Evolutionary conservation across 2,113 vertebrate genomes (phyloP), one percentile per base, ranked within the genome.

Genomic region (Penelope pileata): DNA sequence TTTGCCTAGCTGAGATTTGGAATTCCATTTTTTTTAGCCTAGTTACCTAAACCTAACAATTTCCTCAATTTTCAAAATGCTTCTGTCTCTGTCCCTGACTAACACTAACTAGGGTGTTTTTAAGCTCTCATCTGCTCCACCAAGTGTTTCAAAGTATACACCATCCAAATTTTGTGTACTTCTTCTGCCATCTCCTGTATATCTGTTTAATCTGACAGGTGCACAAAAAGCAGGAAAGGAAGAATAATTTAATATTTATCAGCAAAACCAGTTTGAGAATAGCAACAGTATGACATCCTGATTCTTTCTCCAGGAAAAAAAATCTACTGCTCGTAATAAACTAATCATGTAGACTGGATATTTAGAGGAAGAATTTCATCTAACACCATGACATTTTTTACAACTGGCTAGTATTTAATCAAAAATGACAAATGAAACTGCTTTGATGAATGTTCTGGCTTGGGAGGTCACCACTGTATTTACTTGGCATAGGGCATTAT

Each of bases 121-220:
- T 80, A 70, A 70, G 59, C 17, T 63, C 53, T 77, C 47, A 43
- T 92, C 47, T 85, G 42, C 84, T 90, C 87, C 82, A 91, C 70
- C 90, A 92, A 70, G 82, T 80, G 67, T 94, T 95, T 94, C 79
- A 93, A 68, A 87, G n/a, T 6, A 30, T 91, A 83, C n/a, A 54
- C 19, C 54, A n/a, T 62, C 77, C 68, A 90, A 79, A 91, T 85
- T 92, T 66, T 92, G 34, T 90, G 87, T 90, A 88, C 93, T 79
- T 38, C 82, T 95, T 95, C 91, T 96, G 95, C 95, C 96, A 94
- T 47, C 94, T 95, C 89, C 89, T 95, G 93, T 96, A 59, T 89
- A 93, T 72, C 66, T 82, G 53, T 62, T 94, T 93, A 89, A 87
- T 85, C 70, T 90, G 38, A 38, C 36, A 89, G 16, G 38, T 79